phyloP scores from a whole-genome alignment of 2,888 invertebrate genomes.

The Euzetes globulus region DNA sequence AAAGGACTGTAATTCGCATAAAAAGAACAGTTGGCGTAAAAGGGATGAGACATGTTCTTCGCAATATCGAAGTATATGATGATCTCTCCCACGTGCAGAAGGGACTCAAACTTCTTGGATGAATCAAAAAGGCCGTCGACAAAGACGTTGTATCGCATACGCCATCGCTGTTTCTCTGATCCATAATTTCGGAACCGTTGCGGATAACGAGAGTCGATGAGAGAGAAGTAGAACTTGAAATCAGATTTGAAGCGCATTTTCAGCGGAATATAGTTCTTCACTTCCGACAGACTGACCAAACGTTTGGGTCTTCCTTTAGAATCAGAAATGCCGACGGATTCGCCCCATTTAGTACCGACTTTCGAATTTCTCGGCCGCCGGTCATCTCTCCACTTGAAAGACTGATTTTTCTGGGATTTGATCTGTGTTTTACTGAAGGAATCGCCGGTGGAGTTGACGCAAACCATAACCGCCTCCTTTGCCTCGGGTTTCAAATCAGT shows the following conservation, averaged over 20 bases:
- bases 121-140: constrained; percentile 10
- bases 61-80: constrained; percentile 13
- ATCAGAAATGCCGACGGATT: background rate
- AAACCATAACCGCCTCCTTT: background rate
- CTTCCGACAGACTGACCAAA: background rate
- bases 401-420: background rate
- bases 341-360: background rate
- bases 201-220: constrained; percentile 15
- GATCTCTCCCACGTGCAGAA: constrained; percentile 15
- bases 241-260: background rate
- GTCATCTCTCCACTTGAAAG: background rate
- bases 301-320: background rate
- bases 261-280: constrained; percentile 8
- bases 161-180: constrained; percentile 7
- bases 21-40: constrained; percentile 13
- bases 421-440: background rate
- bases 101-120: background rate
- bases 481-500: background rate
- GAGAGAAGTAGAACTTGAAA: constrained; percentile 7
- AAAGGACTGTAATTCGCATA: background rate
- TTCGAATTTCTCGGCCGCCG: background rate
- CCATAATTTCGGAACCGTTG: background rate
- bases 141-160: constrained; percentile 22
- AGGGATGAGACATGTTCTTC: background rate
- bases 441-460: background rate